Evolutionary conservation across 2,888 invertebrate genomes (phyloP).

Genomic region (Neoaliturus tenellus): DNA sequence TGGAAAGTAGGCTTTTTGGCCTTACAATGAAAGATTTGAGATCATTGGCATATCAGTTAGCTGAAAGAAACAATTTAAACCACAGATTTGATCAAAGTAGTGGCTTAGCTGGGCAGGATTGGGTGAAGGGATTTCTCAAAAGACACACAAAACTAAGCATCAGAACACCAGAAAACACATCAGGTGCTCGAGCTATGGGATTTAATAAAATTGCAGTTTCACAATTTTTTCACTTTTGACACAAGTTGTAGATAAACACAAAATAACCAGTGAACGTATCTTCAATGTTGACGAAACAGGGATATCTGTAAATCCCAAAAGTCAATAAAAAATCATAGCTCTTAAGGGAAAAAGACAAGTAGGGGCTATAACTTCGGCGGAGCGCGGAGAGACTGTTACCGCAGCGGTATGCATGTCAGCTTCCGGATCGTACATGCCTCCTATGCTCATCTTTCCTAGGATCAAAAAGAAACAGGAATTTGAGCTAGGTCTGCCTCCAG

Average conservation of each 20-base stretch:
- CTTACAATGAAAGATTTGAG: constrained; percentile 66
- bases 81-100: constrained; percentile 64
- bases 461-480: too few relatives aligned
- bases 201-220: constrained; percentile 68
- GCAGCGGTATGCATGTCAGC: constrained; percentile 64
- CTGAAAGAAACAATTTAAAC: constrained; percentile 61
- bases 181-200: constrained; percentile 68
- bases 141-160: constrained; percentile 67
- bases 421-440: constrained; percentile 65
- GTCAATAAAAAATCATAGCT: constrained; percentile 62
- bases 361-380: constrained; percentile 60
- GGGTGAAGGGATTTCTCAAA: constrained; percentile 67
- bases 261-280: constrained; percentile 64
- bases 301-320: constrained; percentile 65
- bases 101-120: constrained; percentile 68
- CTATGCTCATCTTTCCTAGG: too few relatives aligned
- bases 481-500: too few relatives aligned
- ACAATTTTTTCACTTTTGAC: constrained; percentile 27
- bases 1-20: constrained; percentile 64
- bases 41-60: constrained; percentile 64
- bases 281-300: constrained; percentile 67
- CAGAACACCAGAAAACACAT: constrained; percentile 67
- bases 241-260: constrained; percentile 59
- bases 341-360: constrained; percentile 62
- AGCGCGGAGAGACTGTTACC: constrained; percentile 67